phyloP scores from a whole-genome alignment of 2,888 invertebrate genomes.

The Diogma glabrata region DNA sequence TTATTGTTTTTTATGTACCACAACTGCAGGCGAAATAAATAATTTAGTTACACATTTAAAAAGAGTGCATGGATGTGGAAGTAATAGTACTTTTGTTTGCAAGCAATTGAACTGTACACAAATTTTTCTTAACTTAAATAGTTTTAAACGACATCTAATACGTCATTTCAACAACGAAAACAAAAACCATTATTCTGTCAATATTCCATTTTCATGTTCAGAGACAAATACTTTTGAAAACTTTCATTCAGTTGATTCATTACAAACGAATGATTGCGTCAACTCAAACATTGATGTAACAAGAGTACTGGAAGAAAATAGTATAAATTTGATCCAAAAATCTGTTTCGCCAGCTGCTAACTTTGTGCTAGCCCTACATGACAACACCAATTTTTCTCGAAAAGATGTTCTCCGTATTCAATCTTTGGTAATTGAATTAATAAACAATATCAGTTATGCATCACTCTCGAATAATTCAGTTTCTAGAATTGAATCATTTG shows the following conservation, averaged over 20 bases:
- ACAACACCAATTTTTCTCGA: background rate
- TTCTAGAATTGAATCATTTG: background rate
- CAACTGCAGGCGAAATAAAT: background rate
- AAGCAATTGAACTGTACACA: slow-evolving; percentile 2
- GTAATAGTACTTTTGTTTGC: background rate
- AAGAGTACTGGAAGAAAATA: too few species aligned
- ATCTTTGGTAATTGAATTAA: background rate
- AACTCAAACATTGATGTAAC: too few species aligned
- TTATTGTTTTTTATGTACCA: background rate
- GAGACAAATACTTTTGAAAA: too few species aligned
- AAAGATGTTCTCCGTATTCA: background rate
- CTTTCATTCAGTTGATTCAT: too few species aligned
- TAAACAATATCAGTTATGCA: background rate
- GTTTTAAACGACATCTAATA: background rate
- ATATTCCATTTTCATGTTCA: too few species aligned
- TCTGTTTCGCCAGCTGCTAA: background rate
- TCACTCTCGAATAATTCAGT: background rate
- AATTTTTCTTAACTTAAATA: background rate
- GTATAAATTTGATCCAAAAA: too few species aligned
- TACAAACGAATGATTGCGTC: too few species aligned
- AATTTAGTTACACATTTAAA: background rate
- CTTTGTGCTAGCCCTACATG: background rate
- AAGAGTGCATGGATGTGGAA: background rate
- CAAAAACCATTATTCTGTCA: background rate
- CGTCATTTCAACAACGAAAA: background rate